Evolutionary conservation across 2,113 vertebrate genomes (phyloP).

Genomic region (Clarias gariepinus): DNA sequence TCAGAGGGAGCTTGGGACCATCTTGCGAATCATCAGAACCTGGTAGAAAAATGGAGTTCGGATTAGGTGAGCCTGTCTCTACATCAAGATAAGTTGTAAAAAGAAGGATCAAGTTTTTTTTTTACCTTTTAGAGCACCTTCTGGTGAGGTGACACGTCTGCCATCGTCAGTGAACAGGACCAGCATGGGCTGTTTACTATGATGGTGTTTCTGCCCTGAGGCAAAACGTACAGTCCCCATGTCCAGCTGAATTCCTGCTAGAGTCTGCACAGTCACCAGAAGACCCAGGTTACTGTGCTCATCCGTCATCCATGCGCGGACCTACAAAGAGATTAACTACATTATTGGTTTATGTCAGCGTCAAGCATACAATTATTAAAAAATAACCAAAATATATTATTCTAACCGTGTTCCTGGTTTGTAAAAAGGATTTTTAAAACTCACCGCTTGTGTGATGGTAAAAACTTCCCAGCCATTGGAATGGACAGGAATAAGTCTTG

Average conservation of each 20-base stretch:
- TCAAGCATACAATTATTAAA: not conserved
- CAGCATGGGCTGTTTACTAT: constrained; percentile 90
- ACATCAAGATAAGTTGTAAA: not conserved
- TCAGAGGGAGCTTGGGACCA: constrained; percentile 61
- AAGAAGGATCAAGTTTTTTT: not conserved
- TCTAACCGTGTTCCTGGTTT: not conserved
- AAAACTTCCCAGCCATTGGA: constrained; percentile 87
- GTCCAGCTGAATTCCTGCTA: constrained; percentile 62
- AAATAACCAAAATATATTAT: not conserved
- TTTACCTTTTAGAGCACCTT: constrained; percentile 65
- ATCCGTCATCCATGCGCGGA: constrained; percentile 78
- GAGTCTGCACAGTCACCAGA: constrained; percentile 74
- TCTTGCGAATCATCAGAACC: constrained; percentile 52
- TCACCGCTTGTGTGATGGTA: constrained; percentile 84
- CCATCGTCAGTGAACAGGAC: constrained; percentile 87
- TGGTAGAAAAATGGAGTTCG: constrained; percentile 33
- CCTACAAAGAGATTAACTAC: constrained; percentile 63
- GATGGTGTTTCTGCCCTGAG: constrained; percentile 76
- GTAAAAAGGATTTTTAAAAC: constrained; percentile 54
- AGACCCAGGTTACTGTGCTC: constrained; percentile 81
- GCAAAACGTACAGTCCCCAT: constrained; percentile 76
- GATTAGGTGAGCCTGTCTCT: not conserved
- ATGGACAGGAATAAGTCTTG: constrained; percentile 77
- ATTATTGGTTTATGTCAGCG: not conserved
- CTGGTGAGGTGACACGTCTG: constrained; percentile 65